Evolutionary conservation across 2,888 invertebrate species (phyloP), one percentile per base, ranked within the genome.

Genomic region (Tricholauxania praeusta): DNA sequence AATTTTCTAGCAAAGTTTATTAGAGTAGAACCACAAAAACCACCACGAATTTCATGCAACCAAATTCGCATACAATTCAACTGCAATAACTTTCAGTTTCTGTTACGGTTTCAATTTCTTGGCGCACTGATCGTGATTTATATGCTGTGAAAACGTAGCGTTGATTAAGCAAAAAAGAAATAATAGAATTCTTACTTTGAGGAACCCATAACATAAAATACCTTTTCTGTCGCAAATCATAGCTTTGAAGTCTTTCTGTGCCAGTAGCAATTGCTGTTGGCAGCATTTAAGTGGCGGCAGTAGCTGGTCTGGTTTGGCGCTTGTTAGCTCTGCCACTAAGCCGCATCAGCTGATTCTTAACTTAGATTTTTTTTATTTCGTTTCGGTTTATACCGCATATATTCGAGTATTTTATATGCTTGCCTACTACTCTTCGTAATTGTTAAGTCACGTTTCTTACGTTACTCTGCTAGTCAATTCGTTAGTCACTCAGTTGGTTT

Each of bases 401-500:
- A 39, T 39, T 39, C 39, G 39, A 39, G 1, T 39, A 39, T 39
- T 39, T 8, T 39, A 39, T 39, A 39, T 39, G 39, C 22, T 55
- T 12, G 7, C 55, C 39, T 52, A 51, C 47, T 39, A 60, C 52
- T 68, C 67, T 68, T 67, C 77, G 78, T 78, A 78, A 78, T 78
- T 78, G 78, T 75, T 77, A 71, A 78, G 78, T 78, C 78, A 78
- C 77, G 78, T 77, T 78, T 78, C 70, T 53, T 75, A 60, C 64
- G 71, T 65, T 72, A 55, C 51, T 59, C 64, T 72, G 67, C 55
- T 60, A 73, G 47, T 64, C 19, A 48, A 17, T 39, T 62, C 59
- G 60, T 60, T 32, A 72, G 55, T 64, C 51, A 39, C 15, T 65
- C 32, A 65, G 52, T 47, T 8, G 15, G 49, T 39, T 32, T 51